Evolutionary conservation across 2,888 invertebrate species (phyloP).

Genomic region (Philaethria dido): DNA sequence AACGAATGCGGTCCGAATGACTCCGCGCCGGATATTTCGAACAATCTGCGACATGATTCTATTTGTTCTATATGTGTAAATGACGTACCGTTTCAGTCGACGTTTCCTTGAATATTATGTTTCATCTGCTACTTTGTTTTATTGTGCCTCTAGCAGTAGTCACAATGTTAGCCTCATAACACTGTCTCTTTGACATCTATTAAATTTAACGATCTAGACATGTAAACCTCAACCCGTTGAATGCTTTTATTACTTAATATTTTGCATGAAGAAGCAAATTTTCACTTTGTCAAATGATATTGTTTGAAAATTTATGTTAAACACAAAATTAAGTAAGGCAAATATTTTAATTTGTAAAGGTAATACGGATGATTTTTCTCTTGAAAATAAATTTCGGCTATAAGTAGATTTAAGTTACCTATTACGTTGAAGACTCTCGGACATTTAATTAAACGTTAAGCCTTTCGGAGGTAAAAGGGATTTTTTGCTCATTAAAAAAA

Average conservation of each 20-base stretch:
- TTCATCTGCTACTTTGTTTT: conserved; percentile 48
- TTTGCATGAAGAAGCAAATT: neutral
- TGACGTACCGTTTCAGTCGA: conserved; percentile 48
- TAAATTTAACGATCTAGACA: conserved; percentile 39
- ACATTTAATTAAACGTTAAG: conserved; percentile 45
- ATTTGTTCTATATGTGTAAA: conserved; percentile 58
- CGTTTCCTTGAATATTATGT: conserved; percentile 50
- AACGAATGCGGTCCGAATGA: conserved; percentile 49
- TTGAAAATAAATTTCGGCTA: conserved; percentile 39
- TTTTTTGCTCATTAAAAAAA: conserved; percentile 48
- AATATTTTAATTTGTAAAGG: conserved; percentile 26
- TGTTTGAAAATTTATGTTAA: conserved; percentile 8
- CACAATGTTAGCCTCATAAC: conserved; percentile 47
- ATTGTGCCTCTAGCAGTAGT: conserved; percentile 42
- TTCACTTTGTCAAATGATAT: conserved; percentile 18
- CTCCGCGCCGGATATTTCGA: conserved; percentile 53
- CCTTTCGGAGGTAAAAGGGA: conserved; percentile 41
- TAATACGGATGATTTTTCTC: conserved; percentile 25
- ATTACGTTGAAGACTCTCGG: conserved; percentile 41
- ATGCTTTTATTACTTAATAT: neutral
- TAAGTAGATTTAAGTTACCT: conserved; percentile 43
- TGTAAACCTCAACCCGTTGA: neutral
- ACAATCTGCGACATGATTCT: conserved; percentile 57
- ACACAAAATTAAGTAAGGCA: conserved; percentile 12
- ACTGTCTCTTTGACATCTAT: conserved; percentile 38